Percentiles rank a stretch among this genome's conserved stretches.
Evolutionary conservation across 35 echinoderm and acorn worm species (phyloP).

Genomic region (Stichopus chloronotus): DNA sequence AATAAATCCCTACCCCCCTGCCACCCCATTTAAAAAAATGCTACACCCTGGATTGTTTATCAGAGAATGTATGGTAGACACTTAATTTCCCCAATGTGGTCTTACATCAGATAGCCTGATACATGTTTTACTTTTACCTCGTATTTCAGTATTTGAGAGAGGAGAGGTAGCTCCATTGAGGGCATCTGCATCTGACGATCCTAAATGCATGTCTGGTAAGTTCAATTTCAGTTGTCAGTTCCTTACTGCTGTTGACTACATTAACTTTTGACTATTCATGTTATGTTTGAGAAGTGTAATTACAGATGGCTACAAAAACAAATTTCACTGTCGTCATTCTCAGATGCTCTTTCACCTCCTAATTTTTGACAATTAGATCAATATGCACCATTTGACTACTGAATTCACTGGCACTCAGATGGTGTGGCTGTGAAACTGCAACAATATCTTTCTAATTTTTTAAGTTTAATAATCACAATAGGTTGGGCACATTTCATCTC

Average conservation of each 20-base stretch:
- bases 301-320: too few species aligned
- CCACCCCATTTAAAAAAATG: constrained; percentile 9
- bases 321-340: too few species aligned
- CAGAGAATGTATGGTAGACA: constrained; percentile 1
- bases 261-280: constrained; percentile 6
- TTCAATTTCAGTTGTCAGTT: background rate
- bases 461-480: too few species aligned
- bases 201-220: background rate
- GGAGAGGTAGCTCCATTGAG: background rate
- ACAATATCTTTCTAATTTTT: too few species aligned
- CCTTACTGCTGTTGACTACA: background rate
- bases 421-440: too few species aligned
- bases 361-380: too few species aligned
- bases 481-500: constrained; percentile 1
- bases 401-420: too few species aligned
- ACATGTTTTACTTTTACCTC: constrained; percentile 21
- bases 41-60: background rate
- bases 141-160: constrained; percentile 9
- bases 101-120: constrained; percentile 12
- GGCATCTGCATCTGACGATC: background rate
- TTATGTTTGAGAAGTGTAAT: background rate
- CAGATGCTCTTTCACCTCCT: too few species aligned
- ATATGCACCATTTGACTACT: too few species aligned
- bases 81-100: background rate
- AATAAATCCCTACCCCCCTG: background rate